Conservation (phyloP, 2,797 vertebrate species). For the Acanthiza pusilla region DNA sequence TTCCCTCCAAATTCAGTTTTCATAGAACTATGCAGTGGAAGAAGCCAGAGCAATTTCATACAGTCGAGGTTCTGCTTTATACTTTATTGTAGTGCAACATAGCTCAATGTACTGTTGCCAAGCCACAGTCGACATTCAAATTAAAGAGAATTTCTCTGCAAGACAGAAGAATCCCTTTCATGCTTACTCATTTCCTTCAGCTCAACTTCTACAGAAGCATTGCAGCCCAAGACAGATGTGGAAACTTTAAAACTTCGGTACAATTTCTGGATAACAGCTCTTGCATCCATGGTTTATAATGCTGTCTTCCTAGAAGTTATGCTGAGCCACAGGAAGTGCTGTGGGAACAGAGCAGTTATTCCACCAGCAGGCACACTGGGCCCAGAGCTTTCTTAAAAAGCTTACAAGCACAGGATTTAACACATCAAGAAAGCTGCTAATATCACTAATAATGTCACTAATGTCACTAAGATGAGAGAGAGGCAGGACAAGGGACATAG, state of each 20-base stretch:
- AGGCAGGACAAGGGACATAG: accelerated
- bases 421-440: neutral
- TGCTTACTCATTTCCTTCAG: neutral
- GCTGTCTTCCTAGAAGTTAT: neutral
- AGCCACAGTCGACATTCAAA: neutral
- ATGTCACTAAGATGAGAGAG: neutral
- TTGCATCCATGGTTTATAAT: neutral
- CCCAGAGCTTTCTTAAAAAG: neutral
- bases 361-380: neutral
- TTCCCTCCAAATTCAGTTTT: neutral
- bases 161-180: neutral
- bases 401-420: neutral
- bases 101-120: neutral
- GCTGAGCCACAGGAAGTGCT: neutral
- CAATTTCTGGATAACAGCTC: neutral
- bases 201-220: neutral
- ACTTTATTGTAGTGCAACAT: neutral
- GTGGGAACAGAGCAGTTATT: neutral
- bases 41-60: neutral
- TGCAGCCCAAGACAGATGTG: neutral
- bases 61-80: neutral
- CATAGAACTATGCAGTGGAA: neutral
- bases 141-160: neutral
- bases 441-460: neutral
- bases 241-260: neutral